Percentiles rank a stretch among this genome's conserved stretches.
These are phyloP conservation scores for Drosophila chauvacae DNA, from an alignment of 1,140 invertebrate genomes.

Conservation along the genomic window DNA sequence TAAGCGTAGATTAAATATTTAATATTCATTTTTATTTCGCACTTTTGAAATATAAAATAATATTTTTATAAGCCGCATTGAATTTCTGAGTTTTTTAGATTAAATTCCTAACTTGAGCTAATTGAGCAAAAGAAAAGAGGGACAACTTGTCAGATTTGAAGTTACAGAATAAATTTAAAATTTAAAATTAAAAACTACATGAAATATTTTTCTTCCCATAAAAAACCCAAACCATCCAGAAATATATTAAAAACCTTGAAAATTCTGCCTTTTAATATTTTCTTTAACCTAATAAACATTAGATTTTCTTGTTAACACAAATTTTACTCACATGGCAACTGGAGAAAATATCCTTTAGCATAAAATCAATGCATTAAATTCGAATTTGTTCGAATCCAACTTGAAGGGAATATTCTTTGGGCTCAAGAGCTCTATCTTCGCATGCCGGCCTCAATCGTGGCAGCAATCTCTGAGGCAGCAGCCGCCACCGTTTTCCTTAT, in stretches of 20 bases:
- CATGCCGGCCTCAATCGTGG: constrained; percentile 10
- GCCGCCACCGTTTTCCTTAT: constrained; percentile 15
- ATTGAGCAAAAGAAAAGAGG: background rate
- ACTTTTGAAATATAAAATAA: background rate
- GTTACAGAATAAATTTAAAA: too few relatives aligned
- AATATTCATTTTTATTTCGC: background rate
- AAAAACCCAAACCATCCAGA: background rate
- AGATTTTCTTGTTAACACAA: background rate
- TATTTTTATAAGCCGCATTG: background rate
- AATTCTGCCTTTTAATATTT: too few relatives aligned
- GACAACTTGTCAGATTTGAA: background rate
- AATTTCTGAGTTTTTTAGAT: background rate
- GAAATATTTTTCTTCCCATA: background rate
- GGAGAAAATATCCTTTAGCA: background rate
- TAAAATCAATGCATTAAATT: constrained; percentile 11
- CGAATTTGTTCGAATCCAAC: background rate
- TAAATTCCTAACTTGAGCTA: too few relatives aligned
- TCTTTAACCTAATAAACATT: background rate
- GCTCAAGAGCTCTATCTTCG: constrained; percentile 15
- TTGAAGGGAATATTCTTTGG: constrained; percentile 19
- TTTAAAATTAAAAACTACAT: too few relatives aligned
- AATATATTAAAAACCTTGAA: background rate
- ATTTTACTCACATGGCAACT: background rate
- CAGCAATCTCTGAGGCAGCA: constrained; percentile 33
- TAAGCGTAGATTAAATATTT: background rate